Evolutionary conservation across 2,888 invertebrate genomes (phyloP).

Genomic region (Rapana venosa): DNA sequence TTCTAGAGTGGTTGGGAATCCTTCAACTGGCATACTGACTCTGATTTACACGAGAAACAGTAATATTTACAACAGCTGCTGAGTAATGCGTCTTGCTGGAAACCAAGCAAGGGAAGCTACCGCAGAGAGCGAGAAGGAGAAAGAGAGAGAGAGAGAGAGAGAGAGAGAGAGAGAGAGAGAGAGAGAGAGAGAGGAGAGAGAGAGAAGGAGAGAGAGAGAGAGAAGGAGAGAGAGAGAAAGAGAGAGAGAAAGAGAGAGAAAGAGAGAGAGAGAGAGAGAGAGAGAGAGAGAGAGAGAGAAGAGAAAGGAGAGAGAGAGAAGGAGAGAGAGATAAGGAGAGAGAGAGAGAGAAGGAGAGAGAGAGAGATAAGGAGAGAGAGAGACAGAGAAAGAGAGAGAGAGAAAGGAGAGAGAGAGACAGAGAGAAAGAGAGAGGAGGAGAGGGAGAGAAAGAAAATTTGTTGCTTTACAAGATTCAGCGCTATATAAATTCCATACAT

Average conservation of each 20-base stretch:
- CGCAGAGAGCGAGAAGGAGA: neutral
- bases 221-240: neutral
- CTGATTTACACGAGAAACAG: neutral
- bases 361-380: neutral
- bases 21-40: too few relatives aligned
- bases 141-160: slow-evolving; percentile 4
- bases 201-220: slow-evolving; percentile 4
- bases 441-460: too few relatives aligned
- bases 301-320: neutral
- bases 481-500: too few relatives aligned
- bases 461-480: too few relatives aligned
- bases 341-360: neutral
- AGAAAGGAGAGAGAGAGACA: neutral
- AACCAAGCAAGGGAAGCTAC: neutral
- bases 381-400: neutral
- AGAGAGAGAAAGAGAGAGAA: neutral
- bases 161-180: neutral
- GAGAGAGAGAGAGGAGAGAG: neutral
- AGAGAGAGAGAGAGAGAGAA: neutral
- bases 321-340: neutral
- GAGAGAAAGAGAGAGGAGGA: neutral
- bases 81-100: neutral
- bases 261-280: neutral
- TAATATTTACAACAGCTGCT: neutral
- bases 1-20: too few relatives aligned